Conservation (phyloP, 2,113 vertebrate genomes). For the Scartelaos histophorus region DNA sequence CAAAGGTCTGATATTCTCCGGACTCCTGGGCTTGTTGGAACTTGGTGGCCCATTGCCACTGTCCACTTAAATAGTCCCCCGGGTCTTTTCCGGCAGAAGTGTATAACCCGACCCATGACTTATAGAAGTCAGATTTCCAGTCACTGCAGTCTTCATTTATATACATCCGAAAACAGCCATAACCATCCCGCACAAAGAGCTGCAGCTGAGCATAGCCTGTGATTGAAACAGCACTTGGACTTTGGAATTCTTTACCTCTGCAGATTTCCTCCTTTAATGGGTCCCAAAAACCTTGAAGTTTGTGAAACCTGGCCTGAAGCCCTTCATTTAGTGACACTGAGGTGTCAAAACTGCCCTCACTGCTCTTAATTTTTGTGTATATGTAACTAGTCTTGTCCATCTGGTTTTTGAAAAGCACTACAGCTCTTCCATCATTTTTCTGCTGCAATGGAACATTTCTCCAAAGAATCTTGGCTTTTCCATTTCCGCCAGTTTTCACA, state of each 20-base stretch:
- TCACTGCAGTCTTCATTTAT: slow-evolving; percentile 21
- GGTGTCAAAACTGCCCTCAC: slow-evolving; percentile 24
- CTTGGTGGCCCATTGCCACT: background rate
- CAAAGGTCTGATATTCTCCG: slow-evolving; percentile 20
- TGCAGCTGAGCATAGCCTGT: slow-evolving; percentile 32
- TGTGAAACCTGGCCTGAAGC: slow-evolving; percentile 14
- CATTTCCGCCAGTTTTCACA: background rate
- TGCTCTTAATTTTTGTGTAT: background rate
- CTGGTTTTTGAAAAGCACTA: slow-evolving; percentile 25
- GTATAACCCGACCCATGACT: slow-evolving; percentile 58
- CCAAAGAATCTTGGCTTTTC: slow-evolving; percentile 1
- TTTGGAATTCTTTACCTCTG: background rate
- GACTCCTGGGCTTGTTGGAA: background rate
- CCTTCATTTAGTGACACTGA: slow-evolving; percentile 35
- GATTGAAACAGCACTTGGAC: slow-evolving; percentile 1
- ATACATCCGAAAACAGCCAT: slow-evolving; percentile 50
- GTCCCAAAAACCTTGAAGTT: background rate
- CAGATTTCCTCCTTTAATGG: background rate
- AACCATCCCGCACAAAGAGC: slow-evolving; percentile 49
- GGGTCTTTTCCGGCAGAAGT: slow-evolving; percentile 6
- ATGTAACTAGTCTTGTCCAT: background rate
- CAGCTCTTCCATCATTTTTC: slow-evolving; percentile 11
- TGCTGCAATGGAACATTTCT: background rate
- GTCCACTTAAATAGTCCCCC: background rate
- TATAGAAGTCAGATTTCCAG: slow-evolving; percentile 33